Conservation (phyloP, 2,888 invertebrate species). For the Lutraria lutraria region DNA sequence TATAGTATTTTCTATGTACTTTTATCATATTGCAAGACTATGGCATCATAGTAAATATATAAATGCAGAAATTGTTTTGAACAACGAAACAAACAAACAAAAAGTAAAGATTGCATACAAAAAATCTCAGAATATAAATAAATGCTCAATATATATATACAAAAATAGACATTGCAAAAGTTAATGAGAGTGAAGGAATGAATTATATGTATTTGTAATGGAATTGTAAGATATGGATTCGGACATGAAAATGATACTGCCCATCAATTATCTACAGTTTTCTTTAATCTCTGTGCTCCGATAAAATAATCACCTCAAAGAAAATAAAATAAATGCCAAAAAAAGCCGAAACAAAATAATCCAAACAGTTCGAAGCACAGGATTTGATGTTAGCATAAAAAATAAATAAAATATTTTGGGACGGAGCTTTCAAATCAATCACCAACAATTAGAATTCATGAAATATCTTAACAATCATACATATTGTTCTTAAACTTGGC, state of each 20-base stretch:
- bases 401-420: background rate
- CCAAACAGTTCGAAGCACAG: slow-evolving; percentile 1
- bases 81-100: background rate
- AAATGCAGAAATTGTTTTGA: background rate
- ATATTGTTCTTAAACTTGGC: background rate
- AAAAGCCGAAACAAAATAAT: background rate
- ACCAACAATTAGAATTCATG: background rate
- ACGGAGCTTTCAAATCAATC: background rate
- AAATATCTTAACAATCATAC: background rate
- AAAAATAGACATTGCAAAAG: background rate
- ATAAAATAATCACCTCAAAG: background rate
- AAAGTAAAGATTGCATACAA: background rate
- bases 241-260: background rate
- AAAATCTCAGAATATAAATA: slow-evolving; percentile 17
- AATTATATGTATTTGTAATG: background rate
- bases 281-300: background rate
- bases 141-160: background rate
- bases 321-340: slow-evolving; percentile 5
- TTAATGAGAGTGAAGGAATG: background rate
- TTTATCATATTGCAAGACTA: slow-evolving; percentile 11
- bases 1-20: background rate
- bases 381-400: background rate
- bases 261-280: background rate
- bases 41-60: background rate
- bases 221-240: background rate